phyloP scores from a whole-genome alignment of 2,888 invertebrate species.

The Stenotaenia linearis region DNA sequence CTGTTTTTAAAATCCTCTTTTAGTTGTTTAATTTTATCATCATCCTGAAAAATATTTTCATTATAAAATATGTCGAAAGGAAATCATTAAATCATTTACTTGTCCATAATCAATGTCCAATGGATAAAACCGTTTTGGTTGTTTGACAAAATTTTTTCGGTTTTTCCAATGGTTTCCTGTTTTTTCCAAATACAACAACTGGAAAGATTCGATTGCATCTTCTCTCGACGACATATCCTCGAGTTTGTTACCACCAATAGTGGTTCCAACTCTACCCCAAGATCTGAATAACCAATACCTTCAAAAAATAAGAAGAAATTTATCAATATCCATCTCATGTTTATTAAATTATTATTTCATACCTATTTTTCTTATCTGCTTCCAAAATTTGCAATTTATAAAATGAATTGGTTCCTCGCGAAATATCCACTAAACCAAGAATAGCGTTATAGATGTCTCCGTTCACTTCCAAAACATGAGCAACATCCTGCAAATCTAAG shows the following conservation, averaged over 20 bases:
- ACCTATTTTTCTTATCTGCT: constrained; percentile 57
- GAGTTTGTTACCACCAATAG: constrained; percentile 69
- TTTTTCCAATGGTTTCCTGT: constrained; percentile 73
- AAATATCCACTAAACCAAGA: constrained; percentile 78
- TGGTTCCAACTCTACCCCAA: constrained; percentile 97
- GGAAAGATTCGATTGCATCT: constrained; percentile 61
- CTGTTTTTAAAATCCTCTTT: constrained; percentile 33
- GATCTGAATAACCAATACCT: constrained; percentile 74
- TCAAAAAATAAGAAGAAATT: not conserved
- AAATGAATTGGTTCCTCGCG: constrained; percentile 81
- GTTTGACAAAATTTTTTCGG: constrained; percentile 61
- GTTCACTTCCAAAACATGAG: constrained; percentile 62
- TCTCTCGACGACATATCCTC: constrained; percentile 52
- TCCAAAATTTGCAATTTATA: constrained; percentile 90
- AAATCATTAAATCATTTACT: constrained; percentile 43
- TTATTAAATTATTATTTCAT: not conserved
- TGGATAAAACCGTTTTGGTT: constrained; percentile 71
- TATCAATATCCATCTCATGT: not conserved
- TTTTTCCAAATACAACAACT: constrained; percentile 64
- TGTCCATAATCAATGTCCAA: constrained; percentile 84
- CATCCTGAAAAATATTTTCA: constrained; percentile 42
- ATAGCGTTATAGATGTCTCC: constrained; percentile 67
- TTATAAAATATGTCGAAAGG: not conserved
- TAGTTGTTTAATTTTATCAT: constrained; percentile 47
- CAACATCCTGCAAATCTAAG: constrained; percentile 51